Evolutionary conservation across 2,888 invertebrate species (phyloP).

Genomic region (Lithophane ornitopus): DNA sequence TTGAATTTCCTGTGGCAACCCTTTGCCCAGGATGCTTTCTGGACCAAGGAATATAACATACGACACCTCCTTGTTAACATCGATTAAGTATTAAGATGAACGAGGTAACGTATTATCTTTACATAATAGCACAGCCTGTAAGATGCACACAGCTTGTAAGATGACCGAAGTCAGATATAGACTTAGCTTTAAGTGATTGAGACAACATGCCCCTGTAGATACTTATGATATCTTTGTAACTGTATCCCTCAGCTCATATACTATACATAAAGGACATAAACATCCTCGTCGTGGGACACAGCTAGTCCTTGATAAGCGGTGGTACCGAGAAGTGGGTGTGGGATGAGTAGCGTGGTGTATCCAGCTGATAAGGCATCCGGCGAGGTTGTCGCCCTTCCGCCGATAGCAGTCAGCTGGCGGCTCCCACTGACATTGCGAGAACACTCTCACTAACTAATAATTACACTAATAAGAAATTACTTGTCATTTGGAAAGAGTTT

Average conservation of each 20-base stretch:
- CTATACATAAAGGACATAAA: slow-evolving; percentile 6
- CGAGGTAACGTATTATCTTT: no score
- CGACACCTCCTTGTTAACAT: neutral
- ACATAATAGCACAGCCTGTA: no score
- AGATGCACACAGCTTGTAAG: no score
- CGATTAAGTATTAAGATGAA: neutral
- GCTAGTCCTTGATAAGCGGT: slow-evolving; percentile 56
- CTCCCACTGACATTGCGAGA: slow-evolving; percentile 50
- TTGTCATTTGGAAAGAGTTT: neutral
- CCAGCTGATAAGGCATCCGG: slow-evolving; percentile 82
- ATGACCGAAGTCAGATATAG: no score
- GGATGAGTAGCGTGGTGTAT: slow-evolving; percentile 67
- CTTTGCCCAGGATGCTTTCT: no score
- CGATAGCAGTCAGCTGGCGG: slow-evolving; percentile 81
- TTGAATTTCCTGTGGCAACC: neutral
- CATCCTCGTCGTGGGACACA: slow-evolving; percentile 44
- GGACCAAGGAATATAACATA: neutral
- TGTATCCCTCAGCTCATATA: slow-evolving; percentile 9
- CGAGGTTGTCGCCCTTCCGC: slow-evolving; percentile 86
- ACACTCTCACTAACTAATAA: slow-evolving; percentile 29
- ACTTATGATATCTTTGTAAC: neutral
- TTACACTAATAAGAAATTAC: neutral
- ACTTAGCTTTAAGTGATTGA: neutral
- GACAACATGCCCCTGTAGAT: neutral
- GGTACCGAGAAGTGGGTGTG: slow-evolving; percentile 67